Percentiles rank a stretch among this genome's conserved stretches.
These are phyloP conservation scores for Pseudopodoces humilis DNA, from an alignment of 2,113 vertebrate species.

Conservation along the genomic window DNA sequence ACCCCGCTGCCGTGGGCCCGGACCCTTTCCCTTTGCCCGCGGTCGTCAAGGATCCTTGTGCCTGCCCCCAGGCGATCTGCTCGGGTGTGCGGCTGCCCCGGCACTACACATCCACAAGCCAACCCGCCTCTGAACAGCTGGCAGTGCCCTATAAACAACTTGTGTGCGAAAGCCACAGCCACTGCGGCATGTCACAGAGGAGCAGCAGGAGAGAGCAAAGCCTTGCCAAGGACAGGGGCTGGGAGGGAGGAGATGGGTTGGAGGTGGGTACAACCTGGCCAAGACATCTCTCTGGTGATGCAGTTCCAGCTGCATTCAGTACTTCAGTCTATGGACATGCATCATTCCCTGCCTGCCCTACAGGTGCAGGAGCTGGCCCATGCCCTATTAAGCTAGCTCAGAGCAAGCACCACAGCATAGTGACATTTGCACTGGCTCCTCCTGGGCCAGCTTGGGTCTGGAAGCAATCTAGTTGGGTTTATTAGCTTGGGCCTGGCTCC, in stretches of 20 bases:
- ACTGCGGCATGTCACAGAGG: not conserved
- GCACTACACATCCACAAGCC: not conserved
- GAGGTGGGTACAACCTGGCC: not conserved
- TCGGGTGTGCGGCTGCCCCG: not conserved
- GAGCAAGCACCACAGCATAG: not conserved
- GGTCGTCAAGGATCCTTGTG: too few relatives aligned
- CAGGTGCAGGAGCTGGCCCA: slow-evolving; percentile 10
- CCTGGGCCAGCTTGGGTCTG: slow-evolving; percentile 18
- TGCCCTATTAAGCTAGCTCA: not conserved
- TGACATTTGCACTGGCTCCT: slow-evolving; percentile 36
- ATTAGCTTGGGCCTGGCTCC: slow-evolving; percentile 45
- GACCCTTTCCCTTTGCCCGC: not conserved
- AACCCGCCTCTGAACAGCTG: not conserved
- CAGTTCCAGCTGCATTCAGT: not conserved
- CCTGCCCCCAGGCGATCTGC: not conserved
- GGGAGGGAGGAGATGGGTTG: not conserved
- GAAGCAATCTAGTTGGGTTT: slow-evolving; percentile 43
- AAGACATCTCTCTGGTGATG: fast-evolving
- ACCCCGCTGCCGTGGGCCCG: not conserved
- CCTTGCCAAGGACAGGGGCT: not conserved
- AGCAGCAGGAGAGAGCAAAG: not conserved
- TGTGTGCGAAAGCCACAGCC: not conserved
- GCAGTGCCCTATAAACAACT: not conserved
- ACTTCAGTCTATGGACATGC: not conserved
- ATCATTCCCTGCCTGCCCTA: not conserved